A percentile compares a stretch with the other conserved stretches of the same genome.
Evolutionary conservation across 2,888 invertebrate species (phyloP).

Genomic region (Lycaena phlaeas): DNA sequence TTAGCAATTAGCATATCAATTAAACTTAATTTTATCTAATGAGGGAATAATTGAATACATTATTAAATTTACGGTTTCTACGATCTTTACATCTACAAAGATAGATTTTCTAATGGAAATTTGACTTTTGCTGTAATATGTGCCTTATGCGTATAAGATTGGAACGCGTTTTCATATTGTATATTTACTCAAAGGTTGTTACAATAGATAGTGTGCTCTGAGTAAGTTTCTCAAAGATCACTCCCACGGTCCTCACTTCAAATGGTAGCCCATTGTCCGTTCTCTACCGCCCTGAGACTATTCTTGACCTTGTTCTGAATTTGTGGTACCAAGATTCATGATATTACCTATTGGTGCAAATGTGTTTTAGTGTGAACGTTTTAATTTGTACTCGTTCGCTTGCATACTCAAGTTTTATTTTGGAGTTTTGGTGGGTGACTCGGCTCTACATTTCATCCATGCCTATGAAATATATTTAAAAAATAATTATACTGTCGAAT

Average conservation of each 20-base stretch:
- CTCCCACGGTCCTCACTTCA: slow-evolving; percentile 50
- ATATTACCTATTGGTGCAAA: background rate
- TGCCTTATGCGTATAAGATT: slow-evolving; percentile 11
- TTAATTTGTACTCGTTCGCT: background rate
- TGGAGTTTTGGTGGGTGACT: too few relatives aligned
- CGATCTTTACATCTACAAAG: background rate
- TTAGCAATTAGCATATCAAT: too few relatives aligned
- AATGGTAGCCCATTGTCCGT: slow-evolving; percentile 53
- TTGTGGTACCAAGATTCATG: background rate
- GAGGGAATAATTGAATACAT: slow-evolving; percentile 5
- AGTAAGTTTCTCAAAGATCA: slow-evolving; percentile 44
- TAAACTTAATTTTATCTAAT: background rate
- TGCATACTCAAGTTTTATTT: background rate
- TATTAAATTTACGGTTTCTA: slow-evolving; percentile 3
- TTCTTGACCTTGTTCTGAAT: slow-evolving; percentile 64
- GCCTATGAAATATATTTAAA: too few relatives aligned
- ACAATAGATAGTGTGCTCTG: slow-evolving; percentile 20
- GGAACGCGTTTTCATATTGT: slow-evolving; percentile 13
- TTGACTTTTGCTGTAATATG: background rate
- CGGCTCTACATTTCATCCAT: too few relatives aligned
- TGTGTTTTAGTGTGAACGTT: background rate
- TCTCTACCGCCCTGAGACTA: slow-evolving; percentile 47
- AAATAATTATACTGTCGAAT: too few relatives aligned
- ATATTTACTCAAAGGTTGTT: slow-evolving; percentile 18
- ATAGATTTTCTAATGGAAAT: background rate